Conservation (phyloP, 2,888 invertebrate species). For the Pristionchus mayeri region DNA sequence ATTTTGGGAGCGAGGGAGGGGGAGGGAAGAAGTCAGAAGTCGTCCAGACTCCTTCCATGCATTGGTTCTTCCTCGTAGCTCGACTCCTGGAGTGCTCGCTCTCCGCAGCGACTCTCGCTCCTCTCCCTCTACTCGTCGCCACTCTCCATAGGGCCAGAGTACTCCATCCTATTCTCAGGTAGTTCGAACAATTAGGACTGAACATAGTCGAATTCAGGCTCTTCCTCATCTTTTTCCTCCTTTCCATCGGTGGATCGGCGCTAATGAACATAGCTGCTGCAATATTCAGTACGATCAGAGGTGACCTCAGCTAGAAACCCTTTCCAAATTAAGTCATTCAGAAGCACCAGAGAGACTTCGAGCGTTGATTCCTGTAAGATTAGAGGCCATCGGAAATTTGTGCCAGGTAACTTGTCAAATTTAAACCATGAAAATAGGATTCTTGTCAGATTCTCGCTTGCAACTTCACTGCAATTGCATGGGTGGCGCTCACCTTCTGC, state of each 20-base stretch:
- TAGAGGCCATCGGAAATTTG: not conserved
- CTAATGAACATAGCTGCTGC: not conserved
- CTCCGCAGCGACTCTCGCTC: not conserved
- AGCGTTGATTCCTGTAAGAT: not conserved
- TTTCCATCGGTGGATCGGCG: constrained; percentile 12
- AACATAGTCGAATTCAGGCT: not conserved
- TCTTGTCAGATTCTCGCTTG: not conserved
- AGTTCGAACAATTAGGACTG: not conserved
- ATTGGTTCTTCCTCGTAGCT: not conserved
- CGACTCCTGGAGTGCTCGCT: not conserved
- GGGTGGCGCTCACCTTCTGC: constrained; percentile 4
- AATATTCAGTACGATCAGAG: not conserved
- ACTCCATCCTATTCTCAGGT: constrained; percentile 27
- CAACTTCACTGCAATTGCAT: not conserved
- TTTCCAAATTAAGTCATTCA: not conserved
- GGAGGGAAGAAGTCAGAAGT: not conserved
- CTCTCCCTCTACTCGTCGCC: not conserved
- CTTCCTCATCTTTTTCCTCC: not conserved
- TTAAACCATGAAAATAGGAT: not conserved
- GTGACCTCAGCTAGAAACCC: not conserved
- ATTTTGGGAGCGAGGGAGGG: constrained; percentile 15
- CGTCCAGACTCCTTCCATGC: not conserved
- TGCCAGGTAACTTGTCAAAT: not conserved
- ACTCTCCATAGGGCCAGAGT: not conserved
- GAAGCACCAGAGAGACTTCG: not conserved